Percentiles rank a stretch among this genome's conserved stretches.
Conservation (phyloP, 2,888 invertebrate species). For the Ferdinandea cuprea region DNA sequence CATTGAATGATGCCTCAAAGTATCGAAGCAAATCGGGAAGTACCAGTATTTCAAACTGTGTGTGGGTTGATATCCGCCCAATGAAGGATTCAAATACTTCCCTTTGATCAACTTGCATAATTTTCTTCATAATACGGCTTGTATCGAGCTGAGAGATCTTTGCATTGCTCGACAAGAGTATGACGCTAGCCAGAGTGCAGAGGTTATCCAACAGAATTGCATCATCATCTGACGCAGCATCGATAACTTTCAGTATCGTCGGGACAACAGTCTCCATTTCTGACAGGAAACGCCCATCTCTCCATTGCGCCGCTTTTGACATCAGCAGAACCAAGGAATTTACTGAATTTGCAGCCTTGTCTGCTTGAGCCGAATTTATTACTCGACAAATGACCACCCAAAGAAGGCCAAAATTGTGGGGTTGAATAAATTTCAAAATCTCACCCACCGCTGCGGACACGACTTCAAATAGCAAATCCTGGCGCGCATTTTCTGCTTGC, state of each 20-base stretch:
- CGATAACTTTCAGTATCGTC: constrained; percentile 82
- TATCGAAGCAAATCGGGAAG: constrained; percentile 87
- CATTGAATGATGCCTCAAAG: constrained; percentile 85
- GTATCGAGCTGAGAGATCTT: constrained; percentile 89
- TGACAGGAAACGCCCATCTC: constrained; percentile 86
- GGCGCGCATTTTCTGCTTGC: constrained; percentile 81
- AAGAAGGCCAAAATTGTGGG: constrained; percentile 86
- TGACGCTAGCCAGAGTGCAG: constrained; percentile 85
- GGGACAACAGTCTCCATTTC: constrained; percentile 86
- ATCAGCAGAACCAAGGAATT: constrained; percentile 85
- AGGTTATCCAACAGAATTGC: constrained; percentile 75
- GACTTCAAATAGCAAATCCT: constrained; percentile 84
- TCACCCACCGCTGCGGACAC: constrained; percentile 87
- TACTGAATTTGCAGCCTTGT: constrained; percentile 50
- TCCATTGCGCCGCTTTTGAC: constrained; percentile 86
- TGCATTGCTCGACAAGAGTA: constrained; percentile 86
- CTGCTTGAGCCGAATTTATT: background rate
- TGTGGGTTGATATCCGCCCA: constrained; percentile 86
- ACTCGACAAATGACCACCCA: constrained; percentile 85
- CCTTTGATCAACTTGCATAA: constrained; percentile 85
- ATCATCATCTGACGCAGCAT: constrained; percentile 44
- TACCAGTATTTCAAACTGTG: constrained; percentile 89
- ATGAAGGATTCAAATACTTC: constrained; percentile 87
- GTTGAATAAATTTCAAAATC: constrained; percentile 86
- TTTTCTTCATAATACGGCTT: constrained; percentile 87